Percentiles rank a stretch among this genome's conserved stretches.
Conservation (phyloP, 2,797 vertebrate species). For the Brotula barbata region DNA sequence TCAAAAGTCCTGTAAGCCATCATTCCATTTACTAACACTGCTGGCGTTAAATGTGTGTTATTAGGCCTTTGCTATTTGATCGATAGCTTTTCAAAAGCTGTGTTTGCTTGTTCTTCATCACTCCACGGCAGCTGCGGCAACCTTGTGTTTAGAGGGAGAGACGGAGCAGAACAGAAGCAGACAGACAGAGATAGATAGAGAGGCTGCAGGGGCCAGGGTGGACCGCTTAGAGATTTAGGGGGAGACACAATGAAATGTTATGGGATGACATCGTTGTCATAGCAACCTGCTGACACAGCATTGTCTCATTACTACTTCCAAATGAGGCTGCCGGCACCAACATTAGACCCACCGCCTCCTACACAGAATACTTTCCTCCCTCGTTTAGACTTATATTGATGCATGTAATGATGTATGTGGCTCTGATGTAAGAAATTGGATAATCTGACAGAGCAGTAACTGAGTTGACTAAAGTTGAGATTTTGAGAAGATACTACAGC, state of each 20-base stretch:
- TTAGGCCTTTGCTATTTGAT: not conserved
- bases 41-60: slow-evolving; percentile 7
- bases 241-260: slow-evolving; percentile 44
- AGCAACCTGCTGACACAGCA: slow-evolving; percentile 69
- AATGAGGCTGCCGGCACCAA: no score
- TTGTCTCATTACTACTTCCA: slow-evolving; percentile 43
- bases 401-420: no score
- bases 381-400: no score
- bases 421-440: no score
- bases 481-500: no score
- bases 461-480: no score
- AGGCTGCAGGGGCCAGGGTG: slow-evolving; percentile 20
- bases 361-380: no score
- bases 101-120: slow-evolving; percentile 3
- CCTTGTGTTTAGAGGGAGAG: not conserved
- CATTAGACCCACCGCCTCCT: no score
- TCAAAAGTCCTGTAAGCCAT: slow-evolving; percentile 4
- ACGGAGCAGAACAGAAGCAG: no score
- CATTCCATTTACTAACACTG: slow-evolving; percentile 7
- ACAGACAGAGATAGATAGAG: slow-evolving; percentile 11
- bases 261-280: slow-evolving; percentile 41
- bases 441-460: no score
- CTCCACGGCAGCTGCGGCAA: slow-evolving; percentile 1
- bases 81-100: slow-evolving; percentile 6
- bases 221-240: not conserved